Conservation (phyloP, 1,140 invertebrate species). For the Drosophila sturtevanti region DNA sequence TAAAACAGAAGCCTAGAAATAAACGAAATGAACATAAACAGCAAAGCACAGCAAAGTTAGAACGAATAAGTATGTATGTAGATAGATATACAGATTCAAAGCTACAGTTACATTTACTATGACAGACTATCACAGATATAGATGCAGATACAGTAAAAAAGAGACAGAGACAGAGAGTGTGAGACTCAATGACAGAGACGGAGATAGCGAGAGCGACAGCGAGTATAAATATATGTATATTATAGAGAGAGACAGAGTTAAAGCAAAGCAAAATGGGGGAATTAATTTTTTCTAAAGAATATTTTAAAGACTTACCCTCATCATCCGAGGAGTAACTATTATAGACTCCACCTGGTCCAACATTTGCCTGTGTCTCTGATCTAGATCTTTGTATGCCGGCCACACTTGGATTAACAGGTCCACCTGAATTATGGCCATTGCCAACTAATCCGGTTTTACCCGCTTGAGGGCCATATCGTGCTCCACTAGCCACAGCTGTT, state of each 20-base stretch:
- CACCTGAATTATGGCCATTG: slow-evolving; percentile 48
- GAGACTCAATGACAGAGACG: slow-evolving; percentile 32
- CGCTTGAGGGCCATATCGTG: slow-evolving; percentile 71
- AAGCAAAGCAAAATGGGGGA: slow-evolving; percentile 68
- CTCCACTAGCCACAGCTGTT: slow-evolving; percentile 82
- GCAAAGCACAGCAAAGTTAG: slow-evolving; percentile 44
- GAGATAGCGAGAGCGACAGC: slow-evolving; percentile 18
- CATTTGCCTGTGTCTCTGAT: slow-evolving; percentile 83
- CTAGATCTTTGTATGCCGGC: slow-evolving; percentile 79
- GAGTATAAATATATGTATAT: background rate
- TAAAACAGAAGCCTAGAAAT: background rate
- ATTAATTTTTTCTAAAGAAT: slow-evolving; percentile 18
- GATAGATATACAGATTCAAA: slow-evolving; percentile 28
- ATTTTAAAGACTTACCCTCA: slow-evolving; percentile 87
- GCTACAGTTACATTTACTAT: slow-evolving; percentile 34
- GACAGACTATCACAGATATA: slow-evolving; percentile 31
- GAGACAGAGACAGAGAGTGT: slow-evolving; percentile 10
- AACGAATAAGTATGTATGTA: slow-evolving; percentile 30
- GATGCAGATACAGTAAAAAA: slow-evolving; percentile 36
- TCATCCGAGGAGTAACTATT: slow-evolving; percentile 94
- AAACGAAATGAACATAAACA: background rate
- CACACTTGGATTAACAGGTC: slow-evolving; percentile 24
- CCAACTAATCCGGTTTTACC: slow-evolving; percentile 49
- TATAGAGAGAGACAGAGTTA: slow-evolving; percentile 54
- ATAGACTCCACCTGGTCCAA: slow-evolving; percentile 85